Evolutionary conservation across 2,888 invertebrate species (phyloP).

Genomic region (Drosophila subsilvestris): DNA sequence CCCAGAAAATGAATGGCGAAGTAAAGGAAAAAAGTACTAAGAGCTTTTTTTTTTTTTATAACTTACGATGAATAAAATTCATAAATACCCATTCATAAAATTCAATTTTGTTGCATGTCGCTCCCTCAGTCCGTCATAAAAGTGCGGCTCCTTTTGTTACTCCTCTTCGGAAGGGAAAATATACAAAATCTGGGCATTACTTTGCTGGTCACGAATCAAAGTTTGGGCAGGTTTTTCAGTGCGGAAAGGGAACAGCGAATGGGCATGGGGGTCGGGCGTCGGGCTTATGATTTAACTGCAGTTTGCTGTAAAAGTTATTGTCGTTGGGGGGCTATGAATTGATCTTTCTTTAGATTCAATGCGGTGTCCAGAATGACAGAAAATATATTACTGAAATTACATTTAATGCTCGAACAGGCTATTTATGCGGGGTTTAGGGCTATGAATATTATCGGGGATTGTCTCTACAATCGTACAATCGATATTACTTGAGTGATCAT

Average conservation of each 20-base stretch:
- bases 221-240: conserved; percentile 59
- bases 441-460: conserved; percentile 5
- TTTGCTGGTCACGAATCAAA: conserved; percentile 75
- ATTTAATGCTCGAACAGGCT: conserved; percentile 27
- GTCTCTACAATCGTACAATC: conserved; percentile 20
- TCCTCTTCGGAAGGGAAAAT: conserved; percentile 57
- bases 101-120: conserved; percentile 79
- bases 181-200: conserved; percentile 78
- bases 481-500: conserved; percentile 11
- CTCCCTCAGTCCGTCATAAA: conserved; percentile 68
- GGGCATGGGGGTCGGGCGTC: conserved; percentile 27
- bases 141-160: conserved; percentile 75
- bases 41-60: conserved; percentile 57
- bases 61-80: conserved; percentile 66
- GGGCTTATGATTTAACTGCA: conserved; percentile 71
- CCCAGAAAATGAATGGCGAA: conserved; percentile 14
- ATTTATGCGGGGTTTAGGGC: neutral
- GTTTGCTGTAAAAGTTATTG: conserved; percentile 50
- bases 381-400: conserved; percentile 37
- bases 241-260: conserved; percentile 1
- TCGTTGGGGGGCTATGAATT: conserved; percentile 34
- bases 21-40: conserved; percentile 48
- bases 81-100: conserved; percentile 78
- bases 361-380: conserved; percentile 23
- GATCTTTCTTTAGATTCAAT: conserved; percentile 43